Base-by-base conservation (phyloP, 1,140 invertebrate genomes). In the Leptoteleia sp. region DNA sequence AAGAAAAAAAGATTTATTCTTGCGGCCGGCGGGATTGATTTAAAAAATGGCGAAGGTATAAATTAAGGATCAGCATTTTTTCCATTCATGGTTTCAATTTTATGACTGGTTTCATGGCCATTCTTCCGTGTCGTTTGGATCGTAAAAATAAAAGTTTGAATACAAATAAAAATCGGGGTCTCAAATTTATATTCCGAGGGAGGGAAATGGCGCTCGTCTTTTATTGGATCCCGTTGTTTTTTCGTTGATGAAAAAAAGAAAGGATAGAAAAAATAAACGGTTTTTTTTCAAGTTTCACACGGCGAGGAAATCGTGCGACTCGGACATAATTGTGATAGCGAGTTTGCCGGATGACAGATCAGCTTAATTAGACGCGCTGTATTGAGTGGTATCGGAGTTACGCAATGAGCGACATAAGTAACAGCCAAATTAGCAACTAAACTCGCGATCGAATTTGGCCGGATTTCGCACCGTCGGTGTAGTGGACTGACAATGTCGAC, bases 41-140 rank as follows among this genome's bases (percentile, higher is more conserved):
- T 55, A 7, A 57, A 52, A 42, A 68, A 48, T 17, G 19, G 31
- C n/a, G 50, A 68, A 45, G 22, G 17, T 68, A 57, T 68, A 68
- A 68, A 68, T 68, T 68, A 68, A 57, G 57, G 64, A 68, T 68
- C 64, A 65, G 61, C 47, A 68, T 1, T 57, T 68, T 68, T 68
- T 68, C 31, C 42, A 68, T 68, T 68, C 52, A 57, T 31, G 40
- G 33, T 68, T 68, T 68, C 64, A 38, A 47, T 57, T 68, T 68
- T 68, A 68, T 57, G 64, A 48, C 42, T 27, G 12, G 62, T 55
- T 45, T 55, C 50, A 55, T 47, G 31, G 13, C 42, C 40, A 25
- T 48, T 55, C 43, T 68, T 57, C 52, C 43, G 52, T 40, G 48
- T 45, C 62, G 62, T 65, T 54, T 65, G 38, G 8, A 47, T 67